Evolutionary conservation across 2,888 invertebrate genomes (phyloP).

Genomic region (Drosophila buzzatii): DNA sequence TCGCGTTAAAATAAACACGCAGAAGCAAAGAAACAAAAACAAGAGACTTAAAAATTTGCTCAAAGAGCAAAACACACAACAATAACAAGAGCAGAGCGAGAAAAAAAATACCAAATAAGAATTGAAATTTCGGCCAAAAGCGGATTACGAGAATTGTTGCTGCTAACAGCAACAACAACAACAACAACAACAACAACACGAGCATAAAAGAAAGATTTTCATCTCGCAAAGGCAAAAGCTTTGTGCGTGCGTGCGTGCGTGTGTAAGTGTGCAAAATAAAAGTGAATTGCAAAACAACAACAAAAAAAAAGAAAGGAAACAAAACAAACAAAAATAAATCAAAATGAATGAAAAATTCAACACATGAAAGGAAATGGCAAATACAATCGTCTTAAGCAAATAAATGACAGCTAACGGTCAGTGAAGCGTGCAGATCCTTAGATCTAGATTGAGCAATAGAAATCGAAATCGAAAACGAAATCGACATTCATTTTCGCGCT

Average conservation of each 20-base stretch:
- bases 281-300: slow-evolving; percentile 61
- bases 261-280: slow-evolving; percentile 38
- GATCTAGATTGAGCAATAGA: background rate
- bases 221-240: slow-evolving; percentile 36
- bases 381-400: slow-evolving; percentile 24
- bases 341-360: slow-evolving; percentile 44
- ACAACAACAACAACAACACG: background rate
- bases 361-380: slow-evolving; percentile 31
- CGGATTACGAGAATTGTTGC: slow-evolving; percentile 74
- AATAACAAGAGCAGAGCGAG: slow-evolving; percentile 30
- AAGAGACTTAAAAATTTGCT: slow-evolving; percentile 31
- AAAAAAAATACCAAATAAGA: slow-evolving; percentile 58
- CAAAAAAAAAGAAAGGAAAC: background rate
- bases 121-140: slow-evolving; percentile 80
- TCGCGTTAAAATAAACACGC: slow-evolving; percentile 66
- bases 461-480: background rate
- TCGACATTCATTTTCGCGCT: slow-evolving; percentile 32
- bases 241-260: slow-evolving; percentile 1
- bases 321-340: slow-evolving; percentile 27
- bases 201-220: slow-evolving; percentile 45
- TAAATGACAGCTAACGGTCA: slow-evolving; percentile 21
- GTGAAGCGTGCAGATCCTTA: slow-evolving; percentile 4
- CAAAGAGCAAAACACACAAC: slow-evolving; percentile 29
- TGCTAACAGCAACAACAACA: slow-evolving; percentile 24
- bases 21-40: slow-evolving; percentile 20